Percentiles rank a stretch among this genome's conserved stretches.
Conservation (phyloP, 1,140 invertebrate species). For the Drusus annulatus region DNA sequence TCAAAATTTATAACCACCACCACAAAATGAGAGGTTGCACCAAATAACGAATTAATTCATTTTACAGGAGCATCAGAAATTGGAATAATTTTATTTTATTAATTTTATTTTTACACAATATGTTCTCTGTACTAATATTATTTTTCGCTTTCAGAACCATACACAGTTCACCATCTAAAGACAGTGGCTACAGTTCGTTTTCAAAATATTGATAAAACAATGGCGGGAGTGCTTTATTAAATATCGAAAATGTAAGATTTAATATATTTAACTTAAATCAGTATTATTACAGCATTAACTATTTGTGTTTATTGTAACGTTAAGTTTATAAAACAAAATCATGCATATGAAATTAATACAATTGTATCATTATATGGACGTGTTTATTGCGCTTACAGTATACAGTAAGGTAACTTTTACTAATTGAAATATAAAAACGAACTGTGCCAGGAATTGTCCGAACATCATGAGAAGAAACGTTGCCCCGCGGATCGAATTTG, state of each 20-base stretch:
- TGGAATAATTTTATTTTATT: neutral
- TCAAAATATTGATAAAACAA: constrained; percentile 51
- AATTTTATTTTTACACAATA: neutral
- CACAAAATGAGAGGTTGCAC: constrained; percentile 35
- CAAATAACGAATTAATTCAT: constrained; percentile 31
- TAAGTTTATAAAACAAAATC: neutral
- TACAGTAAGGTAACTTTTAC: too few species aligned
- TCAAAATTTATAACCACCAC: constrained; percentile 33
- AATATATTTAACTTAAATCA: constrained; percentile 43
- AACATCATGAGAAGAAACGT: neutral
- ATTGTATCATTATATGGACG: too few species aligned
- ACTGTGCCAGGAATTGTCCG: neutral
- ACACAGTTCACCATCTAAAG: constrained; percentile 55
- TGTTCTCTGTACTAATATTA: constrained; percentile 5
- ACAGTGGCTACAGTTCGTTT: constrained; percentile 54
- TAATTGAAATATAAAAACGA: constrained; percentile 1
- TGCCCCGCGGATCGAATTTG: constrained; percentile 19
- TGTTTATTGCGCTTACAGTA: too few species aligned
- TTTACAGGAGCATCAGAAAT: constrained; percentile 10
- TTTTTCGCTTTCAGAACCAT: constrained; percentile 53
- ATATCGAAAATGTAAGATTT: constrained; percentile 7
- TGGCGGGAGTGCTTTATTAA: neutral
- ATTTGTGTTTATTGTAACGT: neutral
- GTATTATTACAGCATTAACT: constrained; percentile 33
- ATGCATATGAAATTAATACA: neutral